A percentile compares a stretch with the other conserved stretches of the same genome.
Conservation (phyloP, 2,797 vertebrate genomes). For the Xiphophorus birchmanni region DNA sequence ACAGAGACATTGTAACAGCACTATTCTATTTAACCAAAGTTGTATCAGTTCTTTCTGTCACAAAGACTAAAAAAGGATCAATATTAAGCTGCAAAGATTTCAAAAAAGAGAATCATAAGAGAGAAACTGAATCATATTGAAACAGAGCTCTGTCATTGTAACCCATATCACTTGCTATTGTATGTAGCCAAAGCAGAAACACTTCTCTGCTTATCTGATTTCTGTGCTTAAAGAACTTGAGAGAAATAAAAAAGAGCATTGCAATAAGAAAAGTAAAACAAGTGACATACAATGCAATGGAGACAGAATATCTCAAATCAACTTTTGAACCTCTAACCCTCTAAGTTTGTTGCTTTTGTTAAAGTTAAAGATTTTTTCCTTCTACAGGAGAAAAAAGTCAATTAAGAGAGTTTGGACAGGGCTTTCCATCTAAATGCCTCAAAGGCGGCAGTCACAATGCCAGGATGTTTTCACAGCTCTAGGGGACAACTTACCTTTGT, state of each 20-base stretch:
- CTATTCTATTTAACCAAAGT: neutral
- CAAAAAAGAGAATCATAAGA: neutral
- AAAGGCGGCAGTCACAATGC: conserved; percentile 26
- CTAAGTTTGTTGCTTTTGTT: conserved; percentile 19
- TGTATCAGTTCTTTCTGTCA: neutral
- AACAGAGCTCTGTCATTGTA: neutral
- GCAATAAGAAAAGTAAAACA: conserved; percentile 11
- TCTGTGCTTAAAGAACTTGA: neutral
- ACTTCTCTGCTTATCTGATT: neutral
- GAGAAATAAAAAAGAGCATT: neutral
- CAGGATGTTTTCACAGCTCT: conserved; percentile 58
- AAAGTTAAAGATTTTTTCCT: conserved; percentile 17
- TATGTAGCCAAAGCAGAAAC: neutral
- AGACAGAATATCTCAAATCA: neutral
- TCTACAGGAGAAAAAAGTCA: conserved; percentile 17
- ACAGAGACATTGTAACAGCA: neutral
- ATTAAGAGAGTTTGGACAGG: conserved; percentile 25
- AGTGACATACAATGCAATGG: neutral
- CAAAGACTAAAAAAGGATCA: neutral
- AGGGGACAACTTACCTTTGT: conserved; percentile 56
- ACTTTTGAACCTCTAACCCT: neutral
- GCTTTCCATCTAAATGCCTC: conserved; percentile 34
- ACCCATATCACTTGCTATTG: neutral
- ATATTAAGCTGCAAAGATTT: neutral
- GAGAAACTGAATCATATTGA: neutral